A percentile compares a stretch with the other conserved stretches of the same genome.
These are phyloP conservation scores for Onychomys torridus DNA, from an alignment of 2,797 vertebrate species.

Conservation along the genomic window DNA sequence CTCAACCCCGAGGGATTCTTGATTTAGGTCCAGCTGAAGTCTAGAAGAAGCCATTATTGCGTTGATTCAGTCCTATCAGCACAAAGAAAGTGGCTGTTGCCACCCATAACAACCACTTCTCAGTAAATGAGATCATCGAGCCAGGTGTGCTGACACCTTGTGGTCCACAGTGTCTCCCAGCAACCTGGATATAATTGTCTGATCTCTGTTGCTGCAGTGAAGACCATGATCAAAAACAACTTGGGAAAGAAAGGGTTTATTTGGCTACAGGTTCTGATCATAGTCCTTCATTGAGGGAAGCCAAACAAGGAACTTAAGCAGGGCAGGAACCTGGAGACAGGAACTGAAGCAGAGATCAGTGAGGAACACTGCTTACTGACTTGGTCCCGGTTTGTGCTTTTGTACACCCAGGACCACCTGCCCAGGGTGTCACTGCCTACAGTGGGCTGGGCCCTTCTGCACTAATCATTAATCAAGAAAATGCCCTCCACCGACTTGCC, in stretches of 20 bases:
- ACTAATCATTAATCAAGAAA: not conserved
- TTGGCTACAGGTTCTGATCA: not conserved
- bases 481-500: not conserved
- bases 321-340: not conserved
- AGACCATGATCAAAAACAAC: not conserved
- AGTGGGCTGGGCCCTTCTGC: not conserved
- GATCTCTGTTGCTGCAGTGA: not conserved
- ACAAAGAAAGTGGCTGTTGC: not conserved
- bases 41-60: not conserved
- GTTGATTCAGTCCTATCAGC: not conserved
- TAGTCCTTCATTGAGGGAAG: not conserved
- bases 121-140: conserved; percentile 71
- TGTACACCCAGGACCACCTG: not conserved
- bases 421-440: not conserved
- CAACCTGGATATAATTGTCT: conserved; percentile 42
- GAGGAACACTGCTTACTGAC: not conserved
- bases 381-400: not conserved
- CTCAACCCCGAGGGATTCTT: conserved; percentile 56
- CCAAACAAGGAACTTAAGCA: not conserved
- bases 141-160: conserved; percentile 25
- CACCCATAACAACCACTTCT: not conserved
- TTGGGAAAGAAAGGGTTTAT: not conserved
- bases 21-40: not conserved
- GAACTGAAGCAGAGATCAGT: not conserved
- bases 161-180: conserved; percentile 52